These are phyloP conservation scores for Phengaris alcon DNA, from an alignment of 2,888 invertebrate species.

Conservation along the genomic window DNA sequence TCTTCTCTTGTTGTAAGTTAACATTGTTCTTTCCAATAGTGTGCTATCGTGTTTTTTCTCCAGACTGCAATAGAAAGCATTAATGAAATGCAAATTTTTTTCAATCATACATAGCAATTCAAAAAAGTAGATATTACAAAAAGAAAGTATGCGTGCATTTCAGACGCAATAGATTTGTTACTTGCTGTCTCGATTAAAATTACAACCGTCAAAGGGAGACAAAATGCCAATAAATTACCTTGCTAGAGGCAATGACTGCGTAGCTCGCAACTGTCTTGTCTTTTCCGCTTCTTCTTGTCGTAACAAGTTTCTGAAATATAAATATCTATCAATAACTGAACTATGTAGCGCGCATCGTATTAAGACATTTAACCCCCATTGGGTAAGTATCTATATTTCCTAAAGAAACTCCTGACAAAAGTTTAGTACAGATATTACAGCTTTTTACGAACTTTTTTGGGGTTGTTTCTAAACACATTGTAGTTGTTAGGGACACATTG, in stretches of 20 bases:
- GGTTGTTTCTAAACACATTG: no score
- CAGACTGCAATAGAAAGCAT: neutral
- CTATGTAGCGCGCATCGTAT: neutral
- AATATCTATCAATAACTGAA: slow-evolving; percentile 29
- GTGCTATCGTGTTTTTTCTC: slow-evolving; percentile 20
- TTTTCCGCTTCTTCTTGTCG: slow-evolving; percentile 67
- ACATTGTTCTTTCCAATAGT: slow-evolving; percentile 49
- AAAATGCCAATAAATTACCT: slow-evolving; percentile 42
- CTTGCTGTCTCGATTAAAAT: no score
- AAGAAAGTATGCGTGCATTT: no score
- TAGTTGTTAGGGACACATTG: neutral
- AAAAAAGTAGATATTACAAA: no score
- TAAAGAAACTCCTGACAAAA: no score
- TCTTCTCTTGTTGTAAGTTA: slow-evolving; percentile 58
- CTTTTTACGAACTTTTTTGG: no score
- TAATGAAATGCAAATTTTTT: neutral
- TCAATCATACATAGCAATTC: no score
- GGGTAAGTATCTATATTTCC: no score
- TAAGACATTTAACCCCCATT: no score
- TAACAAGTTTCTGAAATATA: slow-evolving; percentile 48
- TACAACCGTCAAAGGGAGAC: no score
- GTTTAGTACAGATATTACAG: no score
- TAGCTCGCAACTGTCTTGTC: slow-evolving; percentile 66
- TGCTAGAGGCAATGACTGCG: slow-evolving; percentile 68
- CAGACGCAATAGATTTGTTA: no score